These are phyloP conservation scores for Heliocidaris tuberculata DNA, from an alignment of 35 echinoderm and acorn worm genomes.

Conservation along the genomic window DNA sequence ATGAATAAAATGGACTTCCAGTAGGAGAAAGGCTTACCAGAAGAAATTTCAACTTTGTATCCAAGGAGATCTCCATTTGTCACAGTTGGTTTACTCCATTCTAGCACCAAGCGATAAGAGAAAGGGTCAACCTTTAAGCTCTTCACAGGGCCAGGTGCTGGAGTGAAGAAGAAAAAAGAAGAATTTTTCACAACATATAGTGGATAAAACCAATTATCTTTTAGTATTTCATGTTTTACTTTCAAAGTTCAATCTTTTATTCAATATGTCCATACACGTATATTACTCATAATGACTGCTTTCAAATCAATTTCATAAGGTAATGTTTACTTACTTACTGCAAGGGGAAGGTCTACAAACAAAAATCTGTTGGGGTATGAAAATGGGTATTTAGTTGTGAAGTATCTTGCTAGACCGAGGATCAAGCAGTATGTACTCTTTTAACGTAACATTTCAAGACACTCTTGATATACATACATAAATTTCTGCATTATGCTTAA, in stretches of 20 bases:
- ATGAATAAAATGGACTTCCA: no score
- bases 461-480: no score
- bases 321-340: no score
- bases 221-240: neutral
- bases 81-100: slow-evolving; percentile 30
- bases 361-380: no score
- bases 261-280: neutral
- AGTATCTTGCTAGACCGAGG: no score
- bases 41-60: slow-evolving; percentile 39
- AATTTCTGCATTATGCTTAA: no score
- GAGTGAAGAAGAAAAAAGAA: slow-evolving; percentile 6
- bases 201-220: neutral
- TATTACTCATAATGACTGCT: no score
- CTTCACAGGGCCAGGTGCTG: slow-evolving; percentile 44
- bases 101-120: slow-evolving; percentile 34
- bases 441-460: no score
- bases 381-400: no score
- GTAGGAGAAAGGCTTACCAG: slow-evolving; percentile 17
- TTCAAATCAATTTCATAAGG: no score
- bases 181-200: neutral
- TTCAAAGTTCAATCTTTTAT: neutral
- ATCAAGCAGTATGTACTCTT: no score
- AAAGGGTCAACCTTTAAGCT: neutral
- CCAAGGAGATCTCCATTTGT: slow-evolving; percentile 47
- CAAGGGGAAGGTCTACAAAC: no score